Evolutionary conservation across 2,797 vertebrate genomes (phyloP).

Genomic region (Crax fasciolata): DNA sequence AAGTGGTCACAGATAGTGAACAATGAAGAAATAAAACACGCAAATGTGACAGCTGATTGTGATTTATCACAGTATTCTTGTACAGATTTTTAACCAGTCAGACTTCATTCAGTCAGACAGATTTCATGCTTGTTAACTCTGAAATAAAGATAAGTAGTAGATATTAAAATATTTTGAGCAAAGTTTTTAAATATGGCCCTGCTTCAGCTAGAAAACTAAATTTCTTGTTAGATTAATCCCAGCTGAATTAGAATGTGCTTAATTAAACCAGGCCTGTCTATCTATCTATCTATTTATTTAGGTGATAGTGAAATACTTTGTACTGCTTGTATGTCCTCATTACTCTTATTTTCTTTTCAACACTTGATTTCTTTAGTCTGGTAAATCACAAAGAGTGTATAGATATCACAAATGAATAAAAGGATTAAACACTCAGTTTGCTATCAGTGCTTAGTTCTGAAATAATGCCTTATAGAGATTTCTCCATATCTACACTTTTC

Average conservation of each 20-base stretch:
- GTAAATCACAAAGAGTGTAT: neutral
- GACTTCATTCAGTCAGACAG: neutral
- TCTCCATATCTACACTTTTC: neutral
- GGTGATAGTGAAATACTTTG: neutral
- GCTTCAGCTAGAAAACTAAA: neutral
- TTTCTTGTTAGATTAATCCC: neutral
- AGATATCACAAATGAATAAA: neutral
- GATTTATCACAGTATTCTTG: constrained; percentile 13
- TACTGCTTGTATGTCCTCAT: neutral
- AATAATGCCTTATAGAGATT: neutral
- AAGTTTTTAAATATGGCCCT: neutral
- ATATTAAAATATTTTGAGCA: constrained; percentile 11
- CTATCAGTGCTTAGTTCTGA: neutral
- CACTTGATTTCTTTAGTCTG: neutral
- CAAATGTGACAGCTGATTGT: constrained; percentile 48
- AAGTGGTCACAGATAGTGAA: constrained; percentile 50
- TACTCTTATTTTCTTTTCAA: neutral
- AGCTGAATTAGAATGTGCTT: neutral
- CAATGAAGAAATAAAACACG: constrained; percentile 38
- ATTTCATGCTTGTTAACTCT: constrained; percentile 39
- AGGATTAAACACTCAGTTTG: neutral
- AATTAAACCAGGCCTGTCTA: neutral
- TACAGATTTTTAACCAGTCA: constrained; percentile 32
- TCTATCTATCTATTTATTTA: neutral
- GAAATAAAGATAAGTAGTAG: constrained; percentile 6